phyloP scores from a whole-genome alignment of 2,888 invertebrate species.

The Elmis aenea region DNA sequence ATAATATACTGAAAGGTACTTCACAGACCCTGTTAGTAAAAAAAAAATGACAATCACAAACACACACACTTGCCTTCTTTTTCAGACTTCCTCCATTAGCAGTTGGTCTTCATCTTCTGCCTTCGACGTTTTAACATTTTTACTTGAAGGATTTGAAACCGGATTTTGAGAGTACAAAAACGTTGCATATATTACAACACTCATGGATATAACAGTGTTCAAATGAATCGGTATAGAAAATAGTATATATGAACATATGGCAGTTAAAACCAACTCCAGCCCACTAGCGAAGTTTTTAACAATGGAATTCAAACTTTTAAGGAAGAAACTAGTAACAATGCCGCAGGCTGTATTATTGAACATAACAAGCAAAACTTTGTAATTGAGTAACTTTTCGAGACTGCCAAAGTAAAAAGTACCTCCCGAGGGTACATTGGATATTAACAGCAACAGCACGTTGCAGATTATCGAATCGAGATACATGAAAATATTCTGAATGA shows the following conservation, averaged over 20 bases:
- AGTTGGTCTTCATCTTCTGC: constrained; percentile 20
- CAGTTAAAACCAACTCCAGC: constrained; percentile 84
- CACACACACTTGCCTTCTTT: no score
- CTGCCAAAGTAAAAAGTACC: constrained; percentile 56
- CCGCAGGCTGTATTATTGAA: constrained; percentile 88
- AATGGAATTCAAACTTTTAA: constrained; percentile 90
- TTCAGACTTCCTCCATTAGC: constrained; percentile 24
- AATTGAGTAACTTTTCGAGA: constrained; percentile 56
- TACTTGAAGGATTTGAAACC: constrained; percentile 56
- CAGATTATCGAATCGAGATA: constrained; percentile 92
- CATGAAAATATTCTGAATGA: constrained; percentile 93
- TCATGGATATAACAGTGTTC: constrained; percentile 77
- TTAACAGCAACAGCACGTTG: constrained; percentile 67
- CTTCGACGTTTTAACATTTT: constrained; percentile 15
- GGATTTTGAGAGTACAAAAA: constrained; percentile 87
- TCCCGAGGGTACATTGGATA: constrained; percentile 57
- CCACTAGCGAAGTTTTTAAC: constrained; percentile 95
- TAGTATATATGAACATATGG: constrained; percentile 77
- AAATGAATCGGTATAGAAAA: constrained; percentile 80
- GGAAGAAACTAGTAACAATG: constrained; percentile 89
- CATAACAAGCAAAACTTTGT: constrained; percentile 74
- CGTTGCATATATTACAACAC: constrained; percentile 76
- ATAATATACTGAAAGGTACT: no score
- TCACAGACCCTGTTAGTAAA: no score
- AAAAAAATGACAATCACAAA: no score